These are phyloP conservation scores for Nasonia vitripennis DNA, from an alignment of 1,140 invertebrate genomes.

Conservation along the genomic window DNA sequence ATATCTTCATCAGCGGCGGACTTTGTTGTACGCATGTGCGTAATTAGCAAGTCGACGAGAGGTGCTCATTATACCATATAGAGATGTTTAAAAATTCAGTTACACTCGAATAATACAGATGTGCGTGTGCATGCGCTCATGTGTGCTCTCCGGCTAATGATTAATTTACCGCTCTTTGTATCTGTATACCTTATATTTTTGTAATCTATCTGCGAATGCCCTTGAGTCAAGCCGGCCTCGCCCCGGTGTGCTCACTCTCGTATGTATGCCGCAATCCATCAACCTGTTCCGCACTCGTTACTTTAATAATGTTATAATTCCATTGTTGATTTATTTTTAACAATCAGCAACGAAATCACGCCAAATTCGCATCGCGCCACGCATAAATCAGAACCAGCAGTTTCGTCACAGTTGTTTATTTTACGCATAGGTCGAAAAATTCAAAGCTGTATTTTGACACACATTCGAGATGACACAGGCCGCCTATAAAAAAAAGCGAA, in stretches of 20 bases:
- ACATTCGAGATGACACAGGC: neutral
- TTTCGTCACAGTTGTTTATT: neutral
- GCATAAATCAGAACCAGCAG: neutral
- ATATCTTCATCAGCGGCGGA: too few species aligned
- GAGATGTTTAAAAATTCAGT: neutral
- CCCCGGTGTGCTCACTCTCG: neutral
- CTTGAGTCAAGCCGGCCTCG: neutral
- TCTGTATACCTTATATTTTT: constrained; percentile 42
- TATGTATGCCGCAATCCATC: constrained; percentile 42
- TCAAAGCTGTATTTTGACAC: neutral
- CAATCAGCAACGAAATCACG: neutral
- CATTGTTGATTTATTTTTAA: neutral
- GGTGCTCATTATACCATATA: too few species aligned
- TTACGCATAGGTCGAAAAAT: neutral
- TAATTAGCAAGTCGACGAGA: too few species aligned
- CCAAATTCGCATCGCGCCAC: neutral
- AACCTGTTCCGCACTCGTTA: constrained; percentile 38
- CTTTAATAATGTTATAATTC: constrained; percentile 39
- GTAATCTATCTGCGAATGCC: constrained; percentile 33
- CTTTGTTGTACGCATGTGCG: neutral
- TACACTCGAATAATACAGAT: neutral
- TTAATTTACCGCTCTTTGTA: constrained; percentile 29
- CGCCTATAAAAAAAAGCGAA: neutral
- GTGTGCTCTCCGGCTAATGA: neutral
- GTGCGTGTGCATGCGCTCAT: neutral